Percentiles rank a stretch among this genome's conserved stretches.
Conservation (phyloP, 2,888 invertebrate species). For the Balanococcus diminutus region DNA sequence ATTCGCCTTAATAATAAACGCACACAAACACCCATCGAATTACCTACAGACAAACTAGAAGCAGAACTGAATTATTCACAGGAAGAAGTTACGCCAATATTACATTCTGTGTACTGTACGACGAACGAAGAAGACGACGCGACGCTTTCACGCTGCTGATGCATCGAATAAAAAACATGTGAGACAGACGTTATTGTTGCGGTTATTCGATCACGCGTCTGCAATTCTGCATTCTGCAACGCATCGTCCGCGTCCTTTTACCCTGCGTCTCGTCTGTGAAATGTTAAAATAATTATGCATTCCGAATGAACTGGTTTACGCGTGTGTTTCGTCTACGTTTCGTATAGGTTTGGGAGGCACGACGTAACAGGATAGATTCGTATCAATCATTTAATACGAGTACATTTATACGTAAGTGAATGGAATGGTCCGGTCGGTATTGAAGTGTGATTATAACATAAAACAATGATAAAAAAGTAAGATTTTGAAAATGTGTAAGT, state of each 20-base stretch:
- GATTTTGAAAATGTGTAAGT: too few relatives aligned
- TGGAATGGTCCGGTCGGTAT: too few relatives aligned
- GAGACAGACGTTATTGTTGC: background rate
- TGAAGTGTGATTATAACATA: too few relatives aligned
- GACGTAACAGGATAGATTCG: too few relatives aligned
- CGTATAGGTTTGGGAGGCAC: too few relatives aligned
- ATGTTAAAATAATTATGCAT: background rate
- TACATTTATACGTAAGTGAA: too few relatives aligned
- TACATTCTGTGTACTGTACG: too few relatives aligned
- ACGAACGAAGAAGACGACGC: background rate
- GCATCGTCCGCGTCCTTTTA: background rate
- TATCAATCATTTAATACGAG: too few relatives aligned
- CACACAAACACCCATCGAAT: slow-evolving; percentile 7
- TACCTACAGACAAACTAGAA: background rate
- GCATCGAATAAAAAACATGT: background rate
- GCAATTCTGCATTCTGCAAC: too few relatives aligned
- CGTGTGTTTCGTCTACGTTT: too few relatives aligned
- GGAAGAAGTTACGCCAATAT: slow-evolving; percentile 8
- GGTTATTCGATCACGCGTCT: background rate
- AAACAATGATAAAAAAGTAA: too few relatives aligned
- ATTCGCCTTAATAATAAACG: background rate
- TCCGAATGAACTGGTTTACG: background rate
- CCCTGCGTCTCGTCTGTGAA: background rate
- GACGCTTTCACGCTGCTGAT: slow-evolving; percentile 6
- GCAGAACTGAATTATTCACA: slow-evolving; percentile 10